A percentile compares a stretch with the other conserved stretches of the same genome.
Conservation (phyloP, 2,113 vertebrate genomes). For the Crotalus viridis region DNA sequence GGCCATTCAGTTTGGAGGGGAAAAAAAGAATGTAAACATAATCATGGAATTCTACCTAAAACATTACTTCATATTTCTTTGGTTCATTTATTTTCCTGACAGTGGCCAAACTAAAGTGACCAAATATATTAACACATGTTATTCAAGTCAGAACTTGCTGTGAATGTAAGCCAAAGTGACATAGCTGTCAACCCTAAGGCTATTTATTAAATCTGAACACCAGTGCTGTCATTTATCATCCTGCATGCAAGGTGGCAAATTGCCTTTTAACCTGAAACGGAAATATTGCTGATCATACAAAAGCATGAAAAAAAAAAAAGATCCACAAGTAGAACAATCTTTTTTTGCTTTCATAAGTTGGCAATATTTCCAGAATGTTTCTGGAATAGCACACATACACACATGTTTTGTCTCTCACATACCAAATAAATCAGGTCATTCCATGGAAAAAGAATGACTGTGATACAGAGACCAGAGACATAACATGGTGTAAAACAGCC, state of each 20-base stretch:
- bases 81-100: fast-evolving
- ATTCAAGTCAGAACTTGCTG: background rate
- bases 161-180: background rate
- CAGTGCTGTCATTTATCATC: background rate
- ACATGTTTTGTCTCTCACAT: background rate
- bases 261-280: background rate
- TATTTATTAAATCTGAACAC: background rate
- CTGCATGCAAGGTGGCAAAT: background rate
- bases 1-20: background rate
- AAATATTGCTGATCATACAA: background rate
- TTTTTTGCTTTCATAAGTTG: background rate
- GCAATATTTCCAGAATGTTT: background rate
- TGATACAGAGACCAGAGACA: slow-evolving; percentile 19
- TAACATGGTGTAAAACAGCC: slow-evolving; percentile 24
- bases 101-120: background rate
- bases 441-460: background rate
- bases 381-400: background rate
- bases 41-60: background rate
- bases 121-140: background rate
- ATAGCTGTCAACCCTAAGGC: slow-evolving; percentile 3
- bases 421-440: background rate
- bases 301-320: background rate
- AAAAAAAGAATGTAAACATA: background rate
- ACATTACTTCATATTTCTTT: background rate
- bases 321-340: background rate